These are phyloP conservation scores for Misgurnus mizolepis DNA, from an alignment of 2,113 vertebrate genomes.

Conservation along the genomic window DNA sequence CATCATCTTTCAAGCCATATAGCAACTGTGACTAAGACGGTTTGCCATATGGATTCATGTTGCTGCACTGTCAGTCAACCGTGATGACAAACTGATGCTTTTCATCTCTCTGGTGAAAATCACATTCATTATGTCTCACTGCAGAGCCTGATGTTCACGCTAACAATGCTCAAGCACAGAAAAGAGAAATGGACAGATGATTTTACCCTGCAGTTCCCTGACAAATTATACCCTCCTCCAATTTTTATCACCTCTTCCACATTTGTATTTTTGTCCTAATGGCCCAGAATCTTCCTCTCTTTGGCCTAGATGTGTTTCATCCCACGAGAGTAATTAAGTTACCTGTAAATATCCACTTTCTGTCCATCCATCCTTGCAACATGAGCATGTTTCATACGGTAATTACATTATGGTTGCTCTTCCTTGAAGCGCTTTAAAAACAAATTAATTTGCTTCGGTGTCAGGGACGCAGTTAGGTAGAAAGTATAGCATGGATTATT, in stretches of 20 bases:
- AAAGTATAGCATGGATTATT: not conserved
- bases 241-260: constrained; percentile 60
- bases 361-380: constrained; percentile 66
- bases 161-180: constrained; percentile 15
- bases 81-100: constrained; percentile 33
- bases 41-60: constrained; percentile 31
- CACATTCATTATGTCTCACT: constrained; percentile 41
- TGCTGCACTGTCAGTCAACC: constrained; percentile 29
- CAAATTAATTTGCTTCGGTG: constrained; percentile 44
- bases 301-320: constrained; percentile 79
- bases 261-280: constrained; percentile 71
- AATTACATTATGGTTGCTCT: constrained; percentile 44
- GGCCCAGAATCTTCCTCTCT: constrained; percentile 75
- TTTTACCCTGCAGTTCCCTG: constrained; percentile 63
- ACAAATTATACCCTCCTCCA: constrained; percentile 1
- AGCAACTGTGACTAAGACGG: constrained; percentile 3
- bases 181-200: not conserved
- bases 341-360: constrained; percentile 75
- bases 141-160: constrained; percentile 25
- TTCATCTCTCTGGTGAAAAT: constrained; percentile 25
- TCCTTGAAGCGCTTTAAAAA: constrained; percentile 42
- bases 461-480: constrained; percentile 2
- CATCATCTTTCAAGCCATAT: constrained; percentile 3
- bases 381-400: constrained; percentile 35
- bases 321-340: constrained; percentile 76